Conservation (phyloP, 2,888 invertebrate genomes). For the Toxonevra muliebris region DNA sequence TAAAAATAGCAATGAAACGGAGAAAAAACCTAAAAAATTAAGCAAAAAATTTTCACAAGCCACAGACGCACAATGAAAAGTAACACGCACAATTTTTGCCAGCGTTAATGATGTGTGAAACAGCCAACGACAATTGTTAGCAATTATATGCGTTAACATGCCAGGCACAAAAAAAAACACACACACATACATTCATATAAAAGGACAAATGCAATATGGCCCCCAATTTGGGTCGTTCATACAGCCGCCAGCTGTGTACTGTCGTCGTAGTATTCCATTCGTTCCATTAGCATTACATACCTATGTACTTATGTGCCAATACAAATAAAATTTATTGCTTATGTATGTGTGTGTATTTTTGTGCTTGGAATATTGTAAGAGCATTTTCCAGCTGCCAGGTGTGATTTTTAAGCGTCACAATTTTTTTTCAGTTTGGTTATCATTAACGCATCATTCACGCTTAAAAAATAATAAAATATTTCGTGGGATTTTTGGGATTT, state of each 20-base stretch:
- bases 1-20: constrained; percentile 16
- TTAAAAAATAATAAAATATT: too few species aligned
- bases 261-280: not conserved
- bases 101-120: constrained; percentile 1
- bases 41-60: too few species aligned
- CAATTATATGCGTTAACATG: not conserved
- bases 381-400: too few species aligned
- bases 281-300: not conserved
- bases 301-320: not conserved
- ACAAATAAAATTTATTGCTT: too few species aligned
- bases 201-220: not conserved
- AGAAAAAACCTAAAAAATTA: not conserved
- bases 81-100: constrained; percentile 39
- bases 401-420: too few species aligned
- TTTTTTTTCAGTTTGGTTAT: too few species aligned
- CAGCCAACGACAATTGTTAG: not conserved
- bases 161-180: not conserved
- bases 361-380: too few species aligned
- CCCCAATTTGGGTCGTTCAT: not conserved
- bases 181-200: not conserved
- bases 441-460: too few species aligned
- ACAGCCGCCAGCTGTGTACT: not conserved
- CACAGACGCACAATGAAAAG: not conserved
- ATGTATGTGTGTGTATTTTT: too few species aligned
- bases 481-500: too few species aligned